phyloP scores from a whole-genome alignment of 2,797 vertebrate species.

The Adrianichthys oophorus region DNA sequence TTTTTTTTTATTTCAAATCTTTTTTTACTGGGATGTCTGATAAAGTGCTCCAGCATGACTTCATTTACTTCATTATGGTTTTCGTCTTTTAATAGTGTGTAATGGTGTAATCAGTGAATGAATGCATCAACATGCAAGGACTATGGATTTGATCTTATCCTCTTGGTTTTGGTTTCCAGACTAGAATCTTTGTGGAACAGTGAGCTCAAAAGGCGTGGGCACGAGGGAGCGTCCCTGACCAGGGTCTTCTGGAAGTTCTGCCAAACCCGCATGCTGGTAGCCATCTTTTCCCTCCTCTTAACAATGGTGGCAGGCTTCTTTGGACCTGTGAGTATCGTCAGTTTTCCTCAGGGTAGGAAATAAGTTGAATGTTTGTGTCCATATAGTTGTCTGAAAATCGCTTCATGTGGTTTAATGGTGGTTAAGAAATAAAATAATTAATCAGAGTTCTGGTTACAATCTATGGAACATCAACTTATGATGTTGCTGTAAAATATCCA shows the following conservation, averaged over 20 bases:
- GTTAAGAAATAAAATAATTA: constrained; percentile 45
- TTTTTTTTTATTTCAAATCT: too few species aligned
- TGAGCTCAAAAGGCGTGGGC: constrained; percentile 76
- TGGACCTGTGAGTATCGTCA: constrained; percentile 78
- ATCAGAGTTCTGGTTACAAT: constrained; percentile 2
- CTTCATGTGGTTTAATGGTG: constrained; percentile 55
- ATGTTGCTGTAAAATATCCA: too few species aligned
- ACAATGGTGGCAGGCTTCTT: constrained; percentile 80
- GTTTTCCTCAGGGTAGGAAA: too few species aligned
- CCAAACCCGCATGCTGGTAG: constrained; percentile 80
- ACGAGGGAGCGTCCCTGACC: constrained; percentile 74
- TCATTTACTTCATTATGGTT: constrained; percentile 5
- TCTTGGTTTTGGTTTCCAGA: constrained; percentile 52
- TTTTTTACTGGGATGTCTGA: constrained; percentile 1
- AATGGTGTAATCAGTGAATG: too few species aligned
- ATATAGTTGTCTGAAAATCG: constrained; percentile 48
- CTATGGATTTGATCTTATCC: not conserved
- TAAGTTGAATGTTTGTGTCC: too few species aligned
- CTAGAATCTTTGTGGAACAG: constrained; percentile 80
- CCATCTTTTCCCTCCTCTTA: constrained; percentile 78
- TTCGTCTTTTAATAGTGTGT: not conserved
- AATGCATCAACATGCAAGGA: too few species aligned
- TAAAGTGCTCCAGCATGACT: constrained; percentile 28
- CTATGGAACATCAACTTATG: too few species aligned
- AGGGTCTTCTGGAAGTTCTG: constrained; percentile 84